Percentiles rank a stretch among this genome's conserved stretches.
Conservation (phyloP, 2,113 vertebrate species). For the Vireo altiloquus region DNA sequence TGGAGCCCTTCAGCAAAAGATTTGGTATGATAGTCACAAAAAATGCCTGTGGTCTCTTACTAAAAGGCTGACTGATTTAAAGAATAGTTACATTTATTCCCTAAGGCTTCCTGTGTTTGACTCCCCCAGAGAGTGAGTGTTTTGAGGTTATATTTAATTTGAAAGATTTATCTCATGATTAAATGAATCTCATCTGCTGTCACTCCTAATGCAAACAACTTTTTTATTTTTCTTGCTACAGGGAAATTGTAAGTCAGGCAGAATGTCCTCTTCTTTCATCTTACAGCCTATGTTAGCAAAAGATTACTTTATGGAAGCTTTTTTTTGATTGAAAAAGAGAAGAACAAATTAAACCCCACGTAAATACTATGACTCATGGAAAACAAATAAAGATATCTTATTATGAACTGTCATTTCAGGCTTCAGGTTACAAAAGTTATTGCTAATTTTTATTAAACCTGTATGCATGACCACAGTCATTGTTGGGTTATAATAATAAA, state of each 20-base stretch:
- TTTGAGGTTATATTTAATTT: background rate
- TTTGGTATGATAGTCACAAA: accelerated
- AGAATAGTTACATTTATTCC: background rate
- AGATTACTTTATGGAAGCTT: background rate
- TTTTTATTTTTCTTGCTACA: background rate
- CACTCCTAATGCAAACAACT: background rate
- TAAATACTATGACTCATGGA: background rate
- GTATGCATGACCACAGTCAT: background rate
- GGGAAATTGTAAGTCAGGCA: background rate
- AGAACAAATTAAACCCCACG: background rate
- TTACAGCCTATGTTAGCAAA: background rate
- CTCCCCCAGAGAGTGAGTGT: background rate
- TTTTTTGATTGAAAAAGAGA: background rate
- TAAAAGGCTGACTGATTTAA: background rate
- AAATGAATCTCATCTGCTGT: background rate
- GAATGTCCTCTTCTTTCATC: conserved; percentile 3
- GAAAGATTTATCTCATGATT: background rate
- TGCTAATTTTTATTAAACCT: conserved; percentile 24
- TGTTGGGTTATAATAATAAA: background rate
- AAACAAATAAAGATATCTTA: background rate
- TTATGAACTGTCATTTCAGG: background rate
- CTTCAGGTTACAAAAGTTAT: background rate
- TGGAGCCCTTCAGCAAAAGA: background rate
- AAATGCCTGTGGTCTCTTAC: background rate
- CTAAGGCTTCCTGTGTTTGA: background rate